These are phyloP conservation scores for Pachycephala philippinensis DNA, from an alignment of 2,113 vertebrate genomes.

Conservation along the genomic window DNA sequence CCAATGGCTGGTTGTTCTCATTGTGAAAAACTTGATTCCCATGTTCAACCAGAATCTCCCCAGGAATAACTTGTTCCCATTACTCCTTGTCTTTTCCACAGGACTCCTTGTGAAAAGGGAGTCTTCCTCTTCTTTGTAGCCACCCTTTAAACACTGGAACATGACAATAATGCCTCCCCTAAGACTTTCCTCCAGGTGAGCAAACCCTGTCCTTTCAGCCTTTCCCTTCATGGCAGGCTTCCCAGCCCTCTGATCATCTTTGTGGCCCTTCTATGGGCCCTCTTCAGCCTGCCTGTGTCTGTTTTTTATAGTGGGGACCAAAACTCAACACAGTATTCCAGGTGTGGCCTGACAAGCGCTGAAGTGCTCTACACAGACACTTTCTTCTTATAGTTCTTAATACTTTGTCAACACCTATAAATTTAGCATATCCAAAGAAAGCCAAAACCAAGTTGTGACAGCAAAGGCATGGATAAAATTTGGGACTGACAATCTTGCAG, in stretches of 20 bases:
- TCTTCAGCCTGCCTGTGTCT: neutral
- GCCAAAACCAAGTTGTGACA: constrained; percentile 11
- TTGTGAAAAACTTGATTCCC: neutral
- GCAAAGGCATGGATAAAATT: constrained; percentile 10
- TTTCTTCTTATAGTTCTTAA: neutral
- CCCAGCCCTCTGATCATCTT: neutral
- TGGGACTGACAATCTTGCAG: neutral
- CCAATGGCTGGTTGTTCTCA: neutral
- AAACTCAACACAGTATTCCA: neutral
- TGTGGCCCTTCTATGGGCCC: neutral
- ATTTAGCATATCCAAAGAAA: constrained; percentile 36
- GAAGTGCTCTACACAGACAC: neutral
- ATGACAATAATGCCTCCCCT: neutral
- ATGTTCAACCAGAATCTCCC: neutral
- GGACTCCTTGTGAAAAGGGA: neutral
- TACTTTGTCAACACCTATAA: constrained; percentile 30
- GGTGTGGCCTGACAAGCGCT: neutral
- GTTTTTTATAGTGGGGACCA: neutral
- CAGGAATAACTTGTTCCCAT: neutral
- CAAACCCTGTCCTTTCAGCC: neutral
- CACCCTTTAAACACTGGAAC: neutral
- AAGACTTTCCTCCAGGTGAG: neutral
- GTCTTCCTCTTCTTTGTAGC: neutral
- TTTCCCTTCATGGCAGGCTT: neutral
- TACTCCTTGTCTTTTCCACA: neutral